A percentile compares a stretch with the other conserved stretches of the same genome.
phyloP scores from a whole-genome alignment of 2,888 invertebrate genomes.

The Plebejus melissa region DNA sequence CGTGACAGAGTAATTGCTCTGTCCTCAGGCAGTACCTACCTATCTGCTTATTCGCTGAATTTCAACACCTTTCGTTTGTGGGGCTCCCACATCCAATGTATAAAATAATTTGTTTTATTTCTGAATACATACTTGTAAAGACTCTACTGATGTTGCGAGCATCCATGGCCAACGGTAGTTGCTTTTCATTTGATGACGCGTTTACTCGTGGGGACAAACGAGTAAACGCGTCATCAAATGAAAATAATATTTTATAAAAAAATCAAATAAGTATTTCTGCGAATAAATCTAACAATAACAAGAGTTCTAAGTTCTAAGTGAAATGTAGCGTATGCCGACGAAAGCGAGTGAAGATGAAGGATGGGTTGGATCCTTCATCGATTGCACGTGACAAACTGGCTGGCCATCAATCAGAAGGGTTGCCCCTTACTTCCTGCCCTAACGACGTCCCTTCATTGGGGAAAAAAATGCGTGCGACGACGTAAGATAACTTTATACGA shows the following conservation, averaged over 20 bases:
- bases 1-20: not conserved
- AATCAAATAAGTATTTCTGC: too few species aligned
- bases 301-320: not conserved
- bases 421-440: not conserved
- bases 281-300: too few species aligned
- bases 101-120: too few species aligned
- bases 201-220: too few species aligned
- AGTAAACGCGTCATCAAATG: too few species aligned
- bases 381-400: slow-evolving; percentile 16
- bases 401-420: slow-evolving; percentile 24
- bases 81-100: too few species aligned
- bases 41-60: not conserved
- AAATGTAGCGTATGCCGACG: not conserved
- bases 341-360: slow-evolving; percentile 10
- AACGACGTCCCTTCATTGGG: slow-evolving; percentile 4
- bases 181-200: too few species aligned
- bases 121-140: too few species aligned
- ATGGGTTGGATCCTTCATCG: slow-evolving; percentile 14
- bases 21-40: not conserved
- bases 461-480: not conserved
- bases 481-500: not conserved
- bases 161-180: too few species aligned
- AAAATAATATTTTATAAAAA: too few species aligned
- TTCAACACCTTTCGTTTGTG: not conserved
- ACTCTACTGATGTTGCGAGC: too few species aligned